Evolutionary conservation across 2,113 vertebrate species (phyloP).

Genomic region (Ardeotis arabs): DNA sequence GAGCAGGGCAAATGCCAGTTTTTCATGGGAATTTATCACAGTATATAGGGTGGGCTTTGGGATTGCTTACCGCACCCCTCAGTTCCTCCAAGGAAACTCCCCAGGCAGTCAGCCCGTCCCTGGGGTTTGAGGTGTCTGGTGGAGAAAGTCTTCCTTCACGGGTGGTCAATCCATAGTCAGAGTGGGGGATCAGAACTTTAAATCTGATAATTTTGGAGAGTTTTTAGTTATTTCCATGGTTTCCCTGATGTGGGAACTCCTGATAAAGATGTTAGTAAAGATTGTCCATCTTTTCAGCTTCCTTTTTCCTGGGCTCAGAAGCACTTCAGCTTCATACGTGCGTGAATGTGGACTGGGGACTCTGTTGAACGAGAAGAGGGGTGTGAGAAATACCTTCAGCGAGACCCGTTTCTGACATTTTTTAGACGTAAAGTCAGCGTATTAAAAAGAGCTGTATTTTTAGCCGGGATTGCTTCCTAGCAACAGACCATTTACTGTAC

Average conservation of each 20-base stretch:
- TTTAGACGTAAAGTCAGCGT: not conserved
- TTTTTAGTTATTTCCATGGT: not conserved
- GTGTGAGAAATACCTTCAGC: not conserved
- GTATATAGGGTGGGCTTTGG: not conserved
- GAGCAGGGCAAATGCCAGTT: not conserved
- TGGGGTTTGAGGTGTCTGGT: not conserved
- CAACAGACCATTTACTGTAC: conserved; percentile 38
- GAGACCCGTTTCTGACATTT: not conserved
- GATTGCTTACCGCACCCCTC: not conserved
- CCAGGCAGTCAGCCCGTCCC: not conserved
- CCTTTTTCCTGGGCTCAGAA: not conserved
- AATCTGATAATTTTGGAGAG: not conserved
- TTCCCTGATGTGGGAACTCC: not conserved
- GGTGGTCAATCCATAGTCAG: not conserved
- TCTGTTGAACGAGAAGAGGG: not conserved
- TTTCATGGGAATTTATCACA: not conserved
- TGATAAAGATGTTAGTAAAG: not conserved
- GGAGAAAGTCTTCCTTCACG: not conserved
- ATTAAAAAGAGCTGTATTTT: conserved; percentile 35
- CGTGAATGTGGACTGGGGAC: not conserved
- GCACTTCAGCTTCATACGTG: not conserved
- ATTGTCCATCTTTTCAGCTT: not conserved
- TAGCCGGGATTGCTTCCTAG: conserved; percentile 37
- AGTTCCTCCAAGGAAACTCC: not conserved
- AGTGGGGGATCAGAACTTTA: not conserved